Percentiles rank a stretch among this genome's conserved stretches.
phyloP scores from a whole-genome alignment of 2,113 vertebrate genomes.

The Protobothrops flavoviridis region DNA sequence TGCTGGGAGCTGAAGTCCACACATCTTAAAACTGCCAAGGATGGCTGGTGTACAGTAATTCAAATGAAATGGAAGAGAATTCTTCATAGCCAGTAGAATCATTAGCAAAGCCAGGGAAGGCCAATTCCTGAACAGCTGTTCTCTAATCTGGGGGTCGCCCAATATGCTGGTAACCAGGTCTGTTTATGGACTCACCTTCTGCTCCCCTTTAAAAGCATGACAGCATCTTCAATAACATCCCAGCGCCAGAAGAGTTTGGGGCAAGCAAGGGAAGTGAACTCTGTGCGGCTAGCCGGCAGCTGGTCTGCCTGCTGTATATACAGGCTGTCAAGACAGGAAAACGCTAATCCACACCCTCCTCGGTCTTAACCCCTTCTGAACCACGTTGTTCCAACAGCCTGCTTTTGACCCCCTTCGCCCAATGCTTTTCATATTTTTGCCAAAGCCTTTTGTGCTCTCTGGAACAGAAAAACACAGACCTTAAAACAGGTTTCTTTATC shows the following conservation, averaged over 20 bases:
- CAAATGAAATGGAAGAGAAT: not conserved
- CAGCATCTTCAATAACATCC: not conserved
- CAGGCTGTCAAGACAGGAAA: constrained; percentile 50
- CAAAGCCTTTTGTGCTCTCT: too few relatives aligned
- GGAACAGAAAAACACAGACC: not conserved
- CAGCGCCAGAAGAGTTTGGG: not conserved
- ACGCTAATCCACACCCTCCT: constrained; percentile 44
- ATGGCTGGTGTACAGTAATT: not conserved
- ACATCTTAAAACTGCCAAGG: not conserved
- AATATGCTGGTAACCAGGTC: not conserved
- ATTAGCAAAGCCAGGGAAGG: not conserved
- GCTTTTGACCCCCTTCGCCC: constrained; percentile 33
- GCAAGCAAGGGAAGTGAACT: constrained; percentile 22
- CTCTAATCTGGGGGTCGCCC: not conserved
- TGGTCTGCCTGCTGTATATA: constrained; percentile 28
- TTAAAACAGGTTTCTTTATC: not conserved
- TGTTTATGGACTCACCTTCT: not conserved
- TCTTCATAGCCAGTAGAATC: not conserved
- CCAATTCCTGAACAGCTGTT: not conserved
- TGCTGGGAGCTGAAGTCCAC: not conserved
- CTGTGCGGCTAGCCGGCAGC: accelerated
- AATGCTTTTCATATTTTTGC: not conserved
- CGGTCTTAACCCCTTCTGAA: constrained; percentile 65
- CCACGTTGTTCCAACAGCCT: constrained; percentile 11
- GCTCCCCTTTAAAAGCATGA: not conserved